Evolutionary conservation across 2,113 vertebrate genomes (phyloP).

Genomic region (Grammomys dolichurus): DNA sequence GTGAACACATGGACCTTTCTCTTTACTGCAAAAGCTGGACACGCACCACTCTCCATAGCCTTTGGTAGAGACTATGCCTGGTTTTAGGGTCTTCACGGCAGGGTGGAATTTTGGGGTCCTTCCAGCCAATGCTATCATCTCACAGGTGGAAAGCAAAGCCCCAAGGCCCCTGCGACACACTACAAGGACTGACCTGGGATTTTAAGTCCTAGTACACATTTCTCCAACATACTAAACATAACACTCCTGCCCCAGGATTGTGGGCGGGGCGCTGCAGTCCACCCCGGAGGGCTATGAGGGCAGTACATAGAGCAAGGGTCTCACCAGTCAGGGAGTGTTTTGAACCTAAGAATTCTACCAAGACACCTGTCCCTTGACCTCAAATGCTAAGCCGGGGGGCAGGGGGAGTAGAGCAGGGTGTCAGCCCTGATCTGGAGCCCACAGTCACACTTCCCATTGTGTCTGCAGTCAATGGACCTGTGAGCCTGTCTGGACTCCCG

Average conservation of each 20-base stretch:
- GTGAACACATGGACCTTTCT: rapidly evolving
- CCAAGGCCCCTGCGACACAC: too few relatives aligned
- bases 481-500: not conserved
- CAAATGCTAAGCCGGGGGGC: not conserved
- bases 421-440: not conserved
- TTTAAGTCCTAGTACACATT: not conserved
- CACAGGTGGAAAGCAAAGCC: not conserved
- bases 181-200: not conserved
- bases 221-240: not conserved
- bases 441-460: too few relatives aligned
- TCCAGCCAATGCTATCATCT: not conserved
- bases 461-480: not conserved
- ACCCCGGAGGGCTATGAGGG: not conserved
- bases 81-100: not conserved
- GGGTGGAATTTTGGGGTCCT: not conserved
- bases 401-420: not conserved
- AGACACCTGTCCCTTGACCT: not conserved
- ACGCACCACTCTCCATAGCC: not conserved
- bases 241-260: not conserved
- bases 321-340: not conserved
- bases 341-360: not conserved
- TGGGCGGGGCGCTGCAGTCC: not conserved
- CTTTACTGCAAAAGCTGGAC: not conserved
- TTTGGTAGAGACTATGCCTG: not conserved
- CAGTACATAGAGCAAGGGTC: too few relatives aligned